Evolutionary conservation across 2,888 invertebrate genomes (phyloP).

Genomic region (Galerucella calmariensis): DNA sequence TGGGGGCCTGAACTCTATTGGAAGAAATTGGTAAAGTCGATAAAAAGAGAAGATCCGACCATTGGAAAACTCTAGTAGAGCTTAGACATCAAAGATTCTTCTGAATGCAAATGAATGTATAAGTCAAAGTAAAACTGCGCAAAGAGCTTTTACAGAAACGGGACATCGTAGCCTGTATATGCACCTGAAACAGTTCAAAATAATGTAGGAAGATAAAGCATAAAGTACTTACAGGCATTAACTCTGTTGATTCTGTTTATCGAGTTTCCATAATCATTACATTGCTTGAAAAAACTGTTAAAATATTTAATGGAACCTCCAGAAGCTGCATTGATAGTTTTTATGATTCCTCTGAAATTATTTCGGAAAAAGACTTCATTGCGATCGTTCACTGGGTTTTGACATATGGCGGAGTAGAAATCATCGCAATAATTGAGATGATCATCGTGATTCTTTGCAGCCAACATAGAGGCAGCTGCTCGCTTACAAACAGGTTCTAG

Average conservation of each 20-base stretch:
- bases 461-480: neutral
- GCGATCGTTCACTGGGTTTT: neutral
- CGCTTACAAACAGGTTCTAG: neutral
- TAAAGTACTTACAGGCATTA: neutral
- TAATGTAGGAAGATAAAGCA: too few relatives aligned
- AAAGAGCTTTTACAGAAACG: too few relatives aligned
- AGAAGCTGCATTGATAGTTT: neutral
- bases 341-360: neutral
- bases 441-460: neutral
- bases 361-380: neutral
- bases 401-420: neutral
- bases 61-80: too few relatives aligned
- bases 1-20: too few relatives aligned
- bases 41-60: too few relatives aligned
- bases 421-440: neutral
- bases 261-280: neutral
- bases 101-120: too few relatives aligned
- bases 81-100: too few relatives aligned
- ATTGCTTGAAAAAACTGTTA: neutral
- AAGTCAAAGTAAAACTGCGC: too few relatives aligned
- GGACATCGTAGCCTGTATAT: too few relatives aligned
- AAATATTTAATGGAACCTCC: neutral
- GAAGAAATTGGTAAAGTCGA: too few relatives aligned
- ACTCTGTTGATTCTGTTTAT: constrained; percentile 1
- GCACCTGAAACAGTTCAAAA: too few relatives aligned